Evolutionary conservation across 2,113 vertebrate genomes (phyloP).

Genomic region (Physeter macrocephalus): DNA sequence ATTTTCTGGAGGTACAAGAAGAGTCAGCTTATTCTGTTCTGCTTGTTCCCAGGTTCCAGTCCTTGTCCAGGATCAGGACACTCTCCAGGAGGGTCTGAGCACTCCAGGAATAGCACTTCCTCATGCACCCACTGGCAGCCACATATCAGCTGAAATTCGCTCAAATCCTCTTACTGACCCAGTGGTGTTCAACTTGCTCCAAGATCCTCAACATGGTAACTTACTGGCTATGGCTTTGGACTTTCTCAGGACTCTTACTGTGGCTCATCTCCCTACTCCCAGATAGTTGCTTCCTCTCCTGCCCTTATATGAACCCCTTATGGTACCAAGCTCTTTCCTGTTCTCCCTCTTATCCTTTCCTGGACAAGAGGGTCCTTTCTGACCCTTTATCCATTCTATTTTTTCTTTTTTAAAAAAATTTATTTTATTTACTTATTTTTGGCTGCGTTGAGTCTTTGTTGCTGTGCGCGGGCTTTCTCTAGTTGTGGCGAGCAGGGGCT

Average conservation of each 20-base stretch:
- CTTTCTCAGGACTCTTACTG: background rate
- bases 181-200: background rate
- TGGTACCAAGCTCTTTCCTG: background rate
- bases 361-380: too few relatives aligned
- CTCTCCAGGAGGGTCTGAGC: background rate
- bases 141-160: background rate
- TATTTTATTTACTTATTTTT: too few relatives aligned
- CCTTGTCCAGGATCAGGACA: background rate
- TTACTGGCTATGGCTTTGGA: background rate
- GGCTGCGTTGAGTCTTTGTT: too few relatives aligned
- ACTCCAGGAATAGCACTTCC: background rate
- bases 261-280: background rate
- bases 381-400: background rate
- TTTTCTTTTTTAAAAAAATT: background rate
- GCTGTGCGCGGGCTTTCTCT: too few relatives aligned
- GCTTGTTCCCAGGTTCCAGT: conserved; percentile 44
- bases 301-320: background rate
- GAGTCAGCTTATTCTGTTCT: background rate
- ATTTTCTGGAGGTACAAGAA: background rate
- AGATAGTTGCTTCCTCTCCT: background rate
- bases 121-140: background rate
- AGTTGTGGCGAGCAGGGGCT: too few relatives aligned
- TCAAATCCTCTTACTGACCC: background rate
- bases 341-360: background rate
- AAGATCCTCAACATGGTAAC: conserved; percentile 45